Evolutionary conservation across 2,888 invertebrate genomes (phyloP).

Genomic region (Phragmatobia fuliginosa): DNA sequence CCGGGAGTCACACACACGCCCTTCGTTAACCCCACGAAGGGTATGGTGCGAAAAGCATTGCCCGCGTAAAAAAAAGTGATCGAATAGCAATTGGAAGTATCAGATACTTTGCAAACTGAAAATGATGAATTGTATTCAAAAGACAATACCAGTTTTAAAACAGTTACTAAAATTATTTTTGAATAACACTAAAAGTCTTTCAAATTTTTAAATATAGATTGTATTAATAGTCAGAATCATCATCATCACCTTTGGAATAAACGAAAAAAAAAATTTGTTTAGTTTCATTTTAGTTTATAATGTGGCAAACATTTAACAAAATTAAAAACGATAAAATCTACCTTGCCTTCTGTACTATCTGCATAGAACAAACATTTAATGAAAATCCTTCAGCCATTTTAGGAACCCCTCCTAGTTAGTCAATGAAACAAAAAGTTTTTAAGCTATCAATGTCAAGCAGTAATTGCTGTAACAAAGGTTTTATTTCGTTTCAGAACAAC

Average conservation of each 20-base stretch:
- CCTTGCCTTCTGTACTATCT: conserved; percentile 6
- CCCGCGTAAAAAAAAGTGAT: too few relatives aligned
- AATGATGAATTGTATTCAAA: background rate
- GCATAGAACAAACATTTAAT: conserved; percentile 19
- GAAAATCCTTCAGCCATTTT: conserved; percentile 18
- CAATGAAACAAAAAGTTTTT: conserved; percentile 30
- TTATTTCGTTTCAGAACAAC: conserved; percentile 49
- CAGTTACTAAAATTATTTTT: background rate
- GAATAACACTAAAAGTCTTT: background rate
- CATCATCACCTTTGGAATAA: background rate
- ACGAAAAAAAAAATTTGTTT: background rate
- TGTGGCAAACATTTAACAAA: conserved; percentile 1
- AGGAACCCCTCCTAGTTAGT: conserved; percentile 16
- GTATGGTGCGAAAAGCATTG: too few relatives aligned
- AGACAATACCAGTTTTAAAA: background rate
- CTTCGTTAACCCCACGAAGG: too few relatives aligned
- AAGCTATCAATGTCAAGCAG: conserved; percentile 35
- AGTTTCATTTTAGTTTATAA: background rate
- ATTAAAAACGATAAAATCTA: conserved; percentile 7
- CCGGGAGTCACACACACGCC: too few relatives aligned
- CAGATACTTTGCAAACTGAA: background rate
- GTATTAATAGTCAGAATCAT: background rate
- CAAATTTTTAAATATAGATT: too few relatives aligned
- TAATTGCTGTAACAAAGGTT: conserved; percentile 54
- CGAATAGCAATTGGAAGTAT: too few relatives aligned